Conservation (phyloP, 2,113 vertebrate species). For the Panurus biarmicus region DNA sequence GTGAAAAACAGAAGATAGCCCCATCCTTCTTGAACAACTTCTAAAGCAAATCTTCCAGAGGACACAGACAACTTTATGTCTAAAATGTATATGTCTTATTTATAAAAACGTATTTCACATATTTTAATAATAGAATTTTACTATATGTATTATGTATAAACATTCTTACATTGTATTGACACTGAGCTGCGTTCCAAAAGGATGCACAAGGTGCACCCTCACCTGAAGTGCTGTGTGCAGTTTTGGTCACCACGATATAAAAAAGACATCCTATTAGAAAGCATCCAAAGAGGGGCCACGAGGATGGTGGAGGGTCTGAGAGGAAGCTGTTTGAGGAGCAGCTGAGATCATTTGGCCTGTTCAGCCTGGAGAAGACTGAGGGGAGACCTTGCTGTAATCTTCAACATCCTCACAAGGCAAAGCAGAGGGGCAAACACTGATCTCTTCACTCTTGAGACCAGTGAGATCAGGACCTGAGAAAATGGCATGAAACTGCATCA, state of each 20-base stretch:
- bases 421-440: not conserved
- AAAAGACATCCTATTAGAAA: not conserved
- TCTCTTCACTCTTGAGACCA: not conserved
- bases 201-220: not conserved
- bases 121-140: not conserved
- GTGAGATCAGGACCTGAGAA: not conserved
- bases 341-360: not conserved
- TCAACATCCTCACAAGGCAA: not conserved
- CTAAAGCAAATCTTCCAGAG: not conserved
- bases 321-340: not conserved
- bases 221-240: not conserved
- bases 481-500: accelerated
- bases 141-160: accelerated
- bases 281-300: not conserved
- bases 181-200: not conserved
- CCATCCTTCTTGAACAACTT: not conserved
- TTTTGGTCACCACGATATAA: not conserved
- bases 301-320: not conserved
- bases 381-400: not conserved
- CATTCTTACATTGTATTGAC: accelerated
- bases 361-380: not conserved
- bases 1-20: not conserved
- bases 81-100: not conserved
- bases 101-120: not conserved
- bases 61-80: not conserved